Percentiles rank a stretch among this genome's conserved stretches.
phyloP scores from a whole-genome alignment of 2,113 vertebrate species.

The Pseudopodoces humilis region DNA sequence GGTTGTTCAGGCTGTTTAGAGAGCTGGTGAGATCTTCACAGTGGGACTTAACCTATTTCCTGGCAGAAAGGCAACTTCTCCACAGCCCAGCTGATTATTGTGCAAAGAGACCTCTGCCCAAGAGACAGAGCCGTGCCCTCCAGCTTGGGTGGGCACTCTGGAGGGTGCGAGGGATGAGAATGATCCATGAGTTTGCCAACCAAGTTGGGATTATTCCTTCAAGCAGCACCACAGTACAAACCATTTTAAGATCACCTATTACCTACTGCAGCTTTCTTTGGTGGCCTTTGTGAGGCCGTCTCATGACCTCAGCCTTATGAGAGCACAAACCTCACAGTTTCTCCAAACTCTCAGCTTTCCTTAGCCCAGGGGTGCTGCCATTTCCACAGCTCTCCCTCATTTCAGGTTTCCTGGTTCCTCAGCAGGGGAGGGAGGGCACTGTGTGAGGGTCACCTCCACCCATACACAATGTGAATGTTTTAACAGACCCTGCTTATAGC shows the following conservation, averaged over 20 bases:
- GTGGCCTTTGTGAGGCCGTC: background rate
- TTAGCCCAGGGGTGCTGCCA: background rate
- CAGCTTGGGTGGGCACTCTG: background rate
- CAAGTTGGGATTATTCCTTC: background rate
- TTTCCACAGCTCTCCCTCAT: background rate
- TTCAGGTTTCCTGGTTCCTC: background rate
- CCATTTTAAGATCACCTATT: background rate
- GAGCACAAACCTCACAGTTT: background rate
- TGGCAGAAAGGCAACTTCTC: background rate
- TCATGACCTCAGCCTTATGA: background rate
- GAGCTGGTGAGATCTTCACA: background rate
- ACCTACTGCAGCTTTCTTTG: background rate
- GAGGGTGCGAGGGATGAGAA: background rate
- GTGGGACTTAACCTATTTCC: background rate
- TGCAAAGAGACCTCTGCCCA: background rate
- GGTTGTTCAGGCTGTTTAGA: background rate
- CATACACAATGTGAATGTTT: background rate
- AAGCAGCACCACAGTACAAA: background rate
- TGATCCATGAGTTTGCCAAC: background rate
- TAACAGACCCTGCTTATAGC: background rate
- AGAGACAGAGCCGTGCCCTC: accelerated
- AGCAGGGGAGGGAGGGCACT: background rate
- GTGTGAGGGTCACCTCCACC: background rate
- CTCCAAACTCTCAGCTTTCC: background rate
- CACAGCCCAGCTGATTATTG: background rate